Percentiles rank a stretch among this genome's conserved stretches.
Conservation (phyloP, 2,113 vertebrate genomes). For the Etia nguti region DNA sequence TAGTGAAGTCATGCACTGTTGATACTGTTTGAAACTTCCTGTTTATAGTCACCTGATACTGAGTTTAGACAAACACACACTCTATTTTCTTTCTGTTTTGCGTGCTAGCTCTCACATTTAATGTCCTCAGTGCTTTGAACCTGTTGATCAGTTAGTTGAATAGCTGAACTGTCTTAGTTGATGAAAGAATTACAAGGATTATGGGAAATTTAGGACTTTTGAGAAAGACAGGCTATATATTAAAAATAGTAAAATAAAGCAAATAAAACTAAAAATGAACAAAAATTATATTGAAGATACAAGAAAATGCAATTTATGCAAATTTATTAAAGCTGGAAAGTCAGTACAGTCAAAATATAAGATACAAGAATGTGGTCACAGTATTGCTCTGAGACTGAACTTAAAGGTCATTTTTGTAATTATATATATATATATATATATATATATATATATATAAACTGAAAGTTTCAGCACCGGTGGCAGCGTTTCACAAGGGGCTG, state of each 20-base stretch:
- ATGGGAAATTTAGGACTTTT: not conserved
- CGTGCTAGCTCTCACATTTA: not conserved
- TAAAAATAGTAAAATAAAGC: not conserved
- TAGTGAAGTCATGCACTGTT: not conserved
- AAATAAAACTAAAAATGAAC: not conserved
- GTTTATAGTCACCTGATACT: not conserved
- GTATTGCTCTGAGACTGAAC: not conserved
- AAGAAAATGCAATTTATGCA: not conserved
- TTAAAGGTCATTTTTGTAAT: not conserved
- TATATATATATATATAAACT: not conserved
- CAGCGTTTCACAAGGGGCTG: too few species aligned
- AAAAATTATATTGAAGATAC: too few species aligned
- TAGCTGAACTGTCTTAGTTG: not conserved
- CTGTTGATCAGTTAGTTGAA: not conserved
- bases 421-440: too few species aligned
- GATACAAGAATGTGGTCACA: not conserved
- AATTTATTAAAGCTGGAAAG: not conserved
- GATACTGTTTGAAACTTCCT: not conserved
- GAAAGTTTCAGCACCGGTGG: not conserved
- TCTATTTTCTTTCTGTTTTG: not conserved
- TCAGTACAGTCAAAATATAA: not conserved
- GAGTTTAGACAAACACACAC: not conserved
- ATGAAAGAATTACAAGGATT: not conserved
- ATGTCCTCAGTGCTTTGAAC: not conserved
- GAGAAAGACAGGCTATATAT: not conserved